Base-by-base conservation (phyloP, 2,888 invertebrate species). In the Anarsia innoxiella region DNA sequence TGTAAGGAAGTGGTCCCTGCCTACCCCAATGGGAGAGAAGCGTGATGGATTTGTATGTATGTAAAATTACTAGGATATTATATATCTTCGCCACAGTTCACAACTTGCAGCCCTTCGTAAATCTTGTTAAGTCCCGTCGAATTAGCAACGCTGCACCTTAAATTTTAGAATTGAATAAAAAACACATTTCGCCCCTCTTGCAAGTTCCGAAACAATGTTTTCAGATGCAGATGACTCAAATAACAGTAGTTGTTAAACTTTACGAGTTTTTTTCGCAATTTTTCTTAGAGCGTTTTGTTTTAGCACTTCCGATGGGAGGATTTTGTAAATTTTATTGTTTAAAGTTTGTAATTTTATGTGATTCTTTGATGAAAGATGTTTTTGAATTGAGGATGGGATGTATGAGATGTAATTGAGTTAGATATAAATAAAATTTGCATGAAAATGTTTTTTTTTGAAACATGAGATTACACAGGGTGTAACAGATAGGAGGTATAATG, bases 291-390 rank as follows among this genome's bases (percentile, higher is more conserved):
- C 3, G 30, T 15, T 6, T 15, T 12, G 28, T 4, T 28, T 13
- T 30, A 14, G 27, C 45, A 49, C 50, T 49, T 47, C 64, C 66
- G 62, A 71, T 67, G 59, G 59, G 45, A 41, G 45, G 51, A 63
- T 63, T 59, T 71, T 74, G 73, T 65, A 70, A 72, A 74, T 71
- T 73, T 71, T 64, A 65, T 63, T 53, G 58, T 53, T 59, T n/a
- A n/a, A n/a, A n/a, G n/a, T n/a, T n/a, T n/a, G n/a, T n/a, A n/a
- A 59, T 57, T 31, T 15, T 13, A 23, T 23, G 19, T 35, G 23
- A 30, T 34, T 28, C 12, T 25, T 28, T n/a, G 23, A 13, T 12
- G 13, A n/a, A n/a, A 9, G 12, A 23, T 11, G n/a, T 26, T 3
- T 12, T 15, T 11, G 19, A 15, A 13, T 2, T n/a, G 29, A 19